A percentile compares a stretch with the other conserved stretches of the same genome.
Conservation (phyloP, 1,140 invertebrate species). For the Adelges cooleyi region DNA sequence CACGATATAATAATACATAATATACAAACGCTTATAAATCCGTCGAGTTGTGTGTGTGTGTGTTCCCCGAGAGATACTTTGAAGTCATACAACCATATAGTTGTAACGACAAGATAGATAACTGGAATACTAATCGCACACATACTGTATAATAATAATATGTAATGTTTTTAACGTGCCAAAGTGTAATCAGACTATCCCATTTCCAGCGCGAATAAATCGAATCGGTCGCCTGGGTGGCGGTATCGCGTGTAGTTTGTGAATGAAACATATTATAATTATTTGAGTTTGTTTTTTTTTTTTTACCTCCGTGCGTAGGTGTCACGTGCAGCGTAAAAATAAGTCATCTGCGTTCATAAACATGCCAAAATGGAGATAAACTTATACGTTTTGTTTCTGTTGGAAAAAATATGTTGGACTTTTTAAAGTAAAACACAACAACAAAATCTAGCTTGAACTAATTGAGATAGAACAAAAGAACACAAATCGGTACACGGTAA, state of each 20-base stretch:
- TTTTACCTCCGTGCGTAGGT: slow-evolving; percentile 7
- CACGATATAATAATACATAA: too few relatives aligned
- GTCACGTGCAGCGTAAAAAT: background rate
- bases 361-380: background rate
- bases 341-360: background rate
- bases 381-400: too few relatives aligned
- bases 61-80: too few relatives aligned
- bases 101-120: too few relatives aligned
- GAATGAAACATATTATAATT: slow-evolving; percentile 4
- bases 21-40: too few relatives aligned
- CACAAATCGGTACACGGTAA: too few relatives aligned
- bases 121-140: background rate
- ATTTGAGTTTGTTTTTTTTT: background rate
- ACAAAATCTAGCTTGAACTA: too few relatives aligned
- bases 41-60: too few relatives aligned
- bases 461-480: too few relatives aligned
- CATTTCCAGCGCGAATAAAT: slow-evolving; percentile 14
- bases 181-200: slow-evolving; percentile 22
- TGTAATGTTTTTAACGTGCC: slow-evolving; percentile 25
- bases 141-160: background rate
- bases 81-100: too few relatives aligned
- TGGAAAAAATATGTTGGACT: too few relatives aligned
- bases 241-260: slow-evolving; percentile 4
- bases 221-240: slow-evolving; percentile 14
- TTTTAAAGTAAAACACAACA: too few relatives aligned